phyloP scores from a whole-genome alignment of 2,888 invertebrate genomes.

The Nemoura dubitans region DNA sequence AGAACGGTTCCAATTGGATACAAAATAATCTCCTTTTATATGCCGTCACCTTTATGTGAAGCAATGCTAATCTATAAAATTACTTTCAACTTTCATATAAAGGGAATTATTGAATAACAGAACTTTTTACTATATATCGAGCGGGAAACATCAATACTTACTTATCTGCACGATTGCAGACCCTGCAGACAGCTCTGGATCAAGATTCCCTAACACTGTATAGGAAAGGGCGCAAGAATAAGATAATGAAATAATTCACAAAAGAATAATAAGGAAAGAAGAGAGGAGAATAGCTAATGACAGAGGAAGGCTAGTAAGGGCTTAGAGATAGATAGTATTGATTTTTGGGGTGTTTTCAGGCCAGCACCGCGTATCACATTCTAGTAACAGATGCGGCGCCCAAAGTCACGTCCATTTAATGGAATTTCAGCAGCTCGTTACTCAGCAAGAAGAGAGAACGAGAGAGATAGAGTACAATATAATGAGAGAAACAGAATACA shows the following conservation, averaged over 20 bases:
- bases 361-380: conserved; percentile 42
- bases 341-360: conserved; percentile 44
- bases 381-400: conserved; percentile 49
- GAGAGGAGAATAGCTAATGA: conserved; percentile 44
- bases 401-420: conserved; percentile 50
- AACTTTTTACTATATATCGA: conserved; percentile 9
- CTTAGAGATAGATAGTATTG: conserved; percentile 45
- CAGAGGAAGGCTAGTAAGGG: conserved; percentile 41
- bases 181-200: neutral
- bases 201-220: neutral
- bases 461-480: conserved; percentile 35
- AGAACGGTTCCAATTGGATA: neutral
- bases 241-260: conserved; percentile 41
- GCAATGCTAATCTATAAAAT: neutral
- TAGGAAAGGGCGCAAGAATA: neutral
- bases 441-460: conserved; percentile 41
- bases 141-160: neutral
- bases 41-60: neutral
- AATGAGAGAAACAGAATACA: conserved; percentile 44
- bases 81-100: neutral
- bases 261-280: conserved; percentile 39
- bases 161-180: neutral
- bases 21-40: neutral
- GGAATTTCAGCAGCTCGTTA: conserved; percentile 51
- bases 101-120: neutral